These are phyloP conservation scores for Acanthopagrus latus DNA, from an alignment of 2,797 vertebrate species.

Conservation along the genomic window DNA sequence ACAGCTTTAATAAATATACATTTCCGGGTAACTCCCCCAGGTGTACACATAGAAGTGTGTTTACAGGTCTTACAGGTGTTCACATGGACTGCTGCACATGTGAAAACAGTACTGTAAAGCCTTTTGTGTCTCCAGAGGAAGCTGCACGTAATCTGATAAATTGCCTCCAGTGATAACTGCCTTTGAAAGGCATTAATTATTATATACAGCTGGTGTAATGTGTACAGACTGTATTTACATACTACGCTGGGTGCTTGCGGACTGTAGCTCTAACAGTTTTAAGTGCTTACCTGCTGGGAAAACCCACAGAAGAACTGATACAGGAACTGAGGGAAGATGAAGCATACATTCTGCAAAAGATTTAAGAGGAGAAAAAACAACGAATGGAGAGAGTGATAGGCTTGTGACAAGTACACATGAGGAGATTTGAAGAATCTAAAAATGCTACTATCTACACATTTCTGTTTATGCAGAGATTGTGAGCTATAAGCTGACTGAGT, in stretches of 20 bases:
- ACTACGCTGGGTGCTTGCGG: too few species aligned
- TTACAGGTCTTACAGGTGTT: too few species aligned
- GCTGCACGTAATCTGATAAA: too few species aligned
- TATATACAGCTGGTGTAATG: neutral
- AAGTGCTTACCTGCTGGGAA: slow-evolving; percentile 94
- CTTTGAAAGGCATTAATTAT: neutral
- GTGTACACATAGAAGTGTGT: too few species aligned
- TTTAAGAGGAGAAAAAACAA: slow-evolving; percentile 33
- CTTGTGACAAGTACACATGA: slow-evolving; percentile 59
- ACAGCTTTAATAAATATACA: slow-evolving; percentile 5
- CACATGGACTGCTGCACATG: too few species aligned
- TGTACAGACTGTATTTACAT: neutral
- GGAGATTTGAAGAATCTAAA: slow-evolving; percentile 66
- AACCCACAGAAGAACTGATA: slow-evolving; percentile 99
- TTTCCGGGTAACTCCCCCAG: too few species aligned
- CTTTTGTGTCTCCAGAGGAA: too few species aligned
- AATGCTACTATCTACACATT: slow-evolving; percentile 68
- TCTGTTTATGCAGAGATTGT: slow-evolving; percentile 68
- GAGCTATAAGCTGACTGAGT: slow-evolving; percentile 71
- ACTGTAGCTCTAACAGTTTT: neutral
- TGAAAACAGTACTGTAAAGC: too few species aligned
- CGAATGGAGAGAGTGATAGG: slow-evolving; percentile 50
- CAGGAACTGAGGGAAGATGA: slow-evolving; percentile 99
- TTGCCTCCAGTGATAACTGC: too few species aligned
- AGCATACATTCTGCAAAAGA: slow-evolving; percentile 95